Base-by-base conservation (phyloP, 1,140 invertebrate genomes). In the Platyura marginata region DNA sequence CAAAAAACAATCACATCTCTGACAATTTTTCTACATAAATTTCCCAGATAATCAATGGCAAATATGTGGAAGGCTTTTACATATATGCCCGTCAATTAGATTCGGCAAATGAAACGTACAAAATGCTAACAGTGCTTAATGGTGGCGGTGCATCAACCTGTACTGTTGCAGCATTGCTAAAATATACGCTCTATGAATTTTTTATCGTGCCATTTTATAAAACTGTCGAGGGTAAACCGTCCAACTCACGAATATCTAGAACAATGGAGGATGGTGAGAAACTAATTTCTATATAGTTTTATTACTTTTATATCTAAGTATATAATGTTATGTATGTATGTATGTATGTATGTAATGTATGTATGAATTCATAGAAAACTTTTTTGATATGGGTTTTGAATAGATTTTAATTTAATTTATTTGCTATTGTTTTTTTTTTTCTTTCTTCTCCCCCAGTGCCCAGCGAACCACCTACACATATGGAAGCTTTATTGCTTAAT, bases 151-250 rank as follows among this genome's bases (percentile, higher is more conserved):
- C 75, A 52, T 70, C 77, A 50, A 68, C 76, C 54, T 70, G 79
- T 59, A 66, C 76, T 49, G 59, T 85, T 20, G 75, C 72, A 38
- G 75, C 74, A 21, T 64, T 85, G 42, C 61, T 69, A 42, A 73
- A 79, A 47, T 82, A 75, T 59, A 71, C 73, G 19, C 66, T 73
- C 40, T 85, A 84, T 61, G 72, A 82, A 61, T 74, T 85, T 57
- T 84, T 85, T 58, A 61, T 84, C 34, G 71, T 83, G 53, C 81
- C 81, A 19, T 83, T 78, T 55, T 80, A 79, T 57, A 80, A 80
- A 56, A 74, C 71, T 55, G 68, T 84, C 35, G 71, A 82, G 56
- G 80, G 80, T 16, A 72, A 77, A 55, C 81, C 81, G 25, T 83
- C 80, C 3, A 84, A 83, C 64, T 75, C 75, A 34, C 70, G 72